Evolutionary conservation across 2,797 vertebrate genomes (phyloP).

Genomic region (Atherinosoma microstoma): DNA sequence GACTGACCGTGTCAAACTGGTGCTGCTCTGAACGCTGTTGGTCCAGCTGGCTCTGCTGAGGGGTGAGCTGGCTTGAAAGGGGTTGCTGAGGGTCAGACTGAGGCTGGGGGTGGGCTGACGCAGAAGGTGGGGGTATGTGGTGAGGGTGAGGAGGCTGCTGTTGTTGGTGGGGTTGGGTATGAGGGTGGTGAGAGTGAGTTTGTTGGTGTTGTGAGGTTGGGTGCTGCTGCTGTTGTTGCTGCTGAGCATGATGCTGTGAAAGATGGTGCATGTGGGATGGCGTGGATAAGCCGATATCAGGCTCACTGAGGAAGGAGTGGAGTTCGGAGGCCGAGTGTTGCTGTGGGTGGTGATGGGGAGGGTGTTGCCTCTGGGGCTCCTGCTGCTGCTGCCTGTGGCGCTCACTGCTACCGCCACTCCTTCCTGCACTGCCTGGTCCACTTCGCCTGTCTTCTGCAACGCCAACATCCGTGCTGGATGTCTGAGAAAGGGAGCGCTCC

Average conservation of each 20-base stretch:
- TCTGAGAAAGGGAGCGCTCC: slow-evolving; percentile 86
- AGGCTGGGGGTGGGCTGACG: slow-evolving; percentile 74
- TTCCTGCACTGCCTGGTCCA: slow-evolving; percentile 68
- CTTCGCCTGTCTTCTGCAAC: slow-evolving; percentile 77
- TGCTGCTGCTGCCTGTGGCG: slow-evolving; percentile 78
- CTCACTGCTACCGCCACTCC: slow-evolving; percentile 71
- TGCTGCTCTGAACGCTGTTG: slow-evolving; percentile 88
- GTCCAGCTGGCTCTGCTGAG: slow-evolving; percentile 84
- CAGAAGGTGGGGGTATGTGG: slow-evolving; percentile 77
- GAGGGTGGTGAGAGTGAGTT: slow-evolving; percentile 79
- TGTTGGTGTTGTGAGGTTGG: slow-evolving; percentile 76
- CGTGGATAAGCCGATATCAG: slow-evolving; percentile 80
- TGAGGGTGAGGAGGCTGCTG: slow-evolving; percentile 75
- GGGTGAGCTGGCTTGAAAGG: slow-evolving; percentile 80
- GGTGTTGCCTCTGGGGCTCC: slow-evolving; percentile 75
- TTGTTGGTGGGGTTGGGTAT: slow-evolving; percentile 62
- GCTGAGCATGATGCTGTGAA: slow-evolving; percentile 80
- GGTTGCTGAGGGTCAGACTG: slow-evolving; percentile 78
- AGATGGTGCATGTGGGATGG: slow-evolving; percentile 84
- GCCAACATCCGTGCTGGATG: slow-evolving; percentile 76
- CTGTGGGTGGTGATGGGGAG: slow-evolving; percentile 80
- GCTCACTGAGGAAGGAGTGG: slow-evolving; percentile 85
- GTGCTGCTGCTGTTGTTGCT: slow-evolving; percentile 76
- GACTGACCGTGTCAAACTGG: slow-evolving; percentile 84
- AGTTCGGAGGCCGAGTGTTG: slow-evolving; percentile 82